Evolutionary conservation across 2,113 vertebrate species (phyloP).

Genomic region (Mirounga angustirostris): DNA sequence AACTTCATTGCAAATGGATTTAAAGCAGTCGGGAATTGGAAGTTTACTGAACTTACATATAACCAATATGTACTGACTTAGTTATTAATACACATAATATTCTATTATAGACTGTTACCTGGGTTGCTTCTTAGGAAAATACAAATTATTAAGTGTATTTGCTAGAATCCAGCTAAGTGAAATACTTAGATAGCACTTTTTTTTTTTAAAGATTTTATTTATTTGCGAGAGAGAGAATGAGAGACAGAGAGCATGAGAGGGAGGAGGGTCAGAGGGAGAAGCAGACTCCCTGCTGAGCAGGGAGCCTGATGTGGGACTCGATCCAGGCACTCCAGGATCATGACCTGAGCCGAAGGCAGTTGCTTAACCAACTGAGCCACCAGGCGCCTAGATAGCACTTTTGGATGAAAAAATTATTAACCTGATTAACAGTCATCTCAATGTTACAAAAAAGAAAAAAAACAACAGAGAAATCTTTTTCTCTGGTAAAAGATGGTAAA

Average conservation of each 20-base stretch:
- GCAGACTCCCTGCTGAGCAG: too few species aligned
- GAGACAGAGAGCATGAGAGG: too few species aligned
- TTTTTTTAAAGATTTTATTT: too few species aligned
- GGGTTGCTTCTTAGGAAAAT: not conserved
- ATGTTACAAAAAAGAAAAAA: not conserved
- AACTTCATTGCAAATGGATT: not conserved
- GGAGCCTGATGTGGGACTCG: too few species aligned
- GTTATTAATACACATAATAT: not conserved
- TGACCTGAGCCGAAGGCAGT: too few species aligned
- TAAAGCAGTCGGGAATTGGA: not conserved
- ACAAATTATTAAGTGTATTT: not conserved
- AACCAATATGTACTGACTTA: not conserved
- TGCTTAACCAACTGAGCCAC: too few species aligned
- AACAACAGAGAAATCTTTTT: not conserved
- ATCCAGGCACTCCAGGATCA: too few species aligned
- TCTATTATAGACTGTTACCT: not conserved
- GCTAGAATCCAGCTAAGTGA: not conserved
- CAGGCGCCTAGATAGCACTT: too few species aligned
- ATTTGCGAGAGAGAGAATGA: too few species aligned
- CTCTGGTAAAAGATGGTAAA: not conserved
- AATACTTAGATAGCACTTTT: not conserved
- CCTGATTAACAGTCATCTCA: not conserved
- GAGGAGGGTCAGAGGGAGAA: too few species aligned
- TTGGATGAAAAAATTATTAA: not conserved
- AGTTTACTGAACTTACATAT: not conserved